Evolutionary conservation across 2,113 vertebrate species (phyloP), one percentile per base, ranked within the genome.

Genomic region (Petrocephalus microphthalmus): DNA sequence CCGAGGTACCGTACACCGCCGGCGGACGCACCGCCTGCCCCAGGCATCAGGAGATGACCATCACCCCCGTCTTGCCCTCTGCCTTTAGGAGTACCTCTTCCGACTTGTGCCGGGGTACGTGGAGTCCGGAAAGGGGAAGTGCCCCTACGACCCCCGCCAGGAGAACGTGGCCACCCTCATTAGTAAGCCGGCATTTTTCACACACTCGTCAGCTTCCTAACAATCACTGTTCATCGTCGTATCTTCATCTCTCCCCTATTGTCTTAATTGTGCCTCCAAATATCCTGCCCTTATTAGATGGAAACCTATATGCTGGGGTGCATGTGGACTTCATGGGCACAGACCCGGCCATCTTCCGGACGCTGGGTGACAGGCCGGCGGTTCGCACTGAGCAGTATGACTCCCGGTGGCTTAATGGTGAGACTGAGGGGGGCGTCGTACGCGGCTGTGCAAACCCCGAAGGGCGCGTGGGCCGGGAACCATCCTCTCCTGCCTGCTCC

Each of bases 291-390:
- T 86, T 11, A 90, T 71, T 93, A 97, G 96, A 96, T 91, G 95
- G 94, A 74, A 96, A 96, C 88, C 93, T 97, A 4, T 97, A 97
- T 20, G 95, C 96, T 10, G 96, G 96, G 1, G 96, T 97, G 56
- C 96, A 96, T 51, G 96, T 97, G 15, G 96, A 97, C 93, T 97
- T 96, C 92, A 97, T 97, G 96, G 96, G 96, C 60, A 97, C 95
- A 15, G 96, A 97, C 57, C 95, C 96, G 0, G 95, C 96, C 15
- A 90, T 97, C 88, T 97, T 97, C 89, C 94, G 96, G 89, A 97
- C 96, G 47, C 94, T 96, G 94, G 96, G 96, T 49, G 94, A 94
- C 25, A 94, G 95, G 52, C 94, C 95, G 2, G 94, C 95, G 13
- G 94, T 97, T 89, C 93, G 96, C 88, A 96, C 96, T 0, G 96